Conservation (phyloP, 2,113 vertebrate species). For the Lepus europaeus region DNA sequence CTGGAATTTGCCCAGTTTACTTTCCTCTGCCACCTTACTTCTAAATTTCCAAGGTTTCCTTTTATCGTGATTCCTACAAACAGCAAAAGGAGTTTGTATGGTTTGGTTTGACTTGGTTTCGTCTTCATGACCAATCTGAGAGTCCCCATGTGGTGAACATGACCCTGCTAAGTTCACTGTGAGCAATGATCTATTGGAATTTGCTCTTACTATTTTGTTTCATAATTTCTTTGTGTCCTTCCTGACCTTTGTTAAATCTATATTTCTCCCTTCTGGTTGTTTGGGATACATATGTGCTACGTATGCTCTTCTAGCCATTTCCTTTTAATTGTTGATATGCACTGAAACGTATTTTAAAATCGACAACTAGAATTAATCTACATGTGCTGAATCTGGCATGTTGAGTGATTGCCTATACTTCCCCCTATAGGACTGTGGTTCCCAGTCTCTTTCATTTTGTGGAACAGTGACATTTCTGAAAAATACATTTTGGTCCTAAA, state of each 20-base stretch:
- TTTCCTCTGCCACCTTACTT: not conserved
- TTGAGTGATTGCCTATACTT: not conserved
- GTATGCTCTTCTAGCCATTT: not conserved
- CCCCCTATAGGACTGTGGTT: not conserved
- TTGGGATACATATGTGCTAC: not conserved
- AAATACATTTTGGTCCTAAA: not conserved
- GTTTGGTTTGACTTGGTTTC: not conserved
- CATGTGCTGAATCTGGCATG: not conserved
- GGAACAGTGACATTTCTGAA: not conserved
- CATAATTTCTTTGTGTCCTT: conserved; percentile 14
- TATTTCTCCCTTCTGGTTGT: not conserved
- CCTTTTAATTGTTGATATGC: not conserved
- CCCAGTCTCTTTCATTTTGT: not conserved
- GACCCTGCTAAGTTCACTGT: not conserved
- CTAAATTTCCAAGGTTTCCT: conserved; percentile 3
- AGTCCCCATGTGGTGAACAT: not conserved
- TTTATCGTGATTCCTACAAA: not conserved
- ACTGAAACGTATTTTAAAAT: conserved; percentile 3
- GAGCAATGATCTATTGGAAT: not conserved
- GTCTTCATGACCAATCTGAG: not conserved
- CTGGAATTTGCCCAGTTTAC: not conserved
- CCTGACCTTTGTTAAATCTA: not conserved
- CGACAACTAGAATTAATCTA: not conserved
- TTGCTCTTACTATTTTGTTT: not conserved
- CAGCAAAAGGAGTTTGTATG: not conserved